Evolutionary conservation across 1,140 invertebrate genomes (phyloP).

Genomic region (Aphaenogaster floridana): DNA sequence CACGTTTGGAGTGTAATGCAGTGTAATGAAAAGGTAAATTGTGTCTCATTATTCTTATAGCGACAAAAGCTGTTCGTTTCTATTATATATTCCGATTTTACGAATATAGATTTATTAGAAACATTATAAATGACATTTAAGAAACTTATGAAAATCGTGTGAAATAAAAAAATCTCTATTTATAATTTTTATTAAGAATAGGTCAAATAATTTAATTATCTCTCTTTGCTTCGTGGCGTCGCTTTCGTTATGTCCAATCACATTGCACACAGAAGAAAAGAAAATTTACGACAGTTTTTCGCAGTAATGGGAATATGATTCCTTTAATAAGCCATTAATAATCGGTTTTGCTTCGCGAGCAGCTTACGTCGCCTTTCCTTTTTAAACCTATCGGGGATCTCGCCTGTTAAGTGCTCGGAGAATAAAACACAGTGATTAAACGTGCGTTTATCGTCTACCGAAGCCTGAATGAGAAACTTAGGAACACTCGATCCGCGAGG

Average conservation of each 20-base stretch:
- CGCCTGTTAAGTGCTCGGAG: slow-evolving; percentile 21
- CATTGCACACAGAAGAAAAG: slow-evolving; percentile 6
- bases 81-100: not conserved
- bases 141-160: not conserved
- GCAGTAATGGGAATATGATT: not conserved
- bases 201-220: not conserved
- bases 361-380: not conserved
- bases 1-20: no score
- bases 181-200: not conserved
- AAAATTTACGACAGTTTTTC: not conserved
- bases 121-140: not conserved
- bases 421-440: slow-evolving; percentile 65
- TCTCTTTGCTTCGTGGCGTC: no score
- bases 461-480: slow-evolving; percentile 59
- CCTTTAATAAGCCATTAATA: slow-evolving; percentile 23
- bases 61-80: not conserved
- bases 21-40: not conserved
- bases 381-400: slow-evolving; percentile 29
- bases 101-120: not conserved
- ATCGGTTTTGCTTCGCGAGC: not conserved
- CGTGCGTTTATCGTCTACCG: slow-evolving; percentile 31
- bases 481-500: slow-evolving; percentile 4
- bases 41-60: not conserved
- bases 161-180: not conserved
- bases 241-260: not conserved